A percentile compares a stretch with the other conserved stretches of the same genome.
phyloP scores from a whole-genome alignment of 2,888 invertebrate species.

The Archips crataeganus region DNA sequence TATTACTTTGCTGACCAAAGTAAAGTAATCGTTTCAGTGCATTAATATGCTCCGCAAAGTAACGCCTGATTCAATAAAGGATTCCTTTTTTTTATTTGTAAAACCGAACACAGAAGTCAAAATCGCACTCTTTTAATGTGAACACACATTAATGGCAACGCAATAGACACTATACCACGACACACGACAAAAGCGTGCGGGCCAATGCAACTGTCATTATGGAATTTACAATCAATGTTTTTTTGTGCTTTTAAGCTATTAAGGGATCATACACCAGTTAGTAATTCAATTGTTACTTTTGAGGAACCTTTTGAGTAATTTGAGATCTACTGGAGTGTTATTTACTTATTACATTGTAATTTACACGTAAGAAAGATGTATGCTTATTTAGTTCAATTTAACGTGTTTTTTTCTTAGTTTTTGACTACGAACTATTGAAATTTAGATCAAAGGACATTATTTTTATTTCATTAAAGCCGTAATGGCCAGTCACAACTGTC shows the following conservation, averaged over 20 bases:
- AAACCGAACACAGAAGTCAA: too few species aligned
- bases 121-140: slow-evolving; percentile 15
- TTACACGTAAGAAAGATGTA: neutral
- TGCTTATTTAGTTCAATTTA: neutral
- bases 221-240: slow-evolving; percentile 40
- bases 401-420: too few species aligned
- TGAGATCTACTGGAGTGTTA: neutral
- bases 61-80: too few species aligned
- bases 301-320: neutral
- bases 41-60: too few species aligned
- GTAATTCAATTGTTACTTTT: slow-evolving; percentile 12
- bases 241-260: slow-evolving; percentile 25
- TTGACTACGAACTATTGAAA: neutral
- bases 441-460: neutral
- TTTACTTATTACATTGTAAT: too few species aligned
- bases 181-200: slow-evolving; percentile 31
- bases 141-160: slow-evolving; percentile 15
- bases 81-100: too few species aligned
- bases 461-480: neutral
- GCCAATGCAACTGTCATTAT: slow-evolving; percentile 36
- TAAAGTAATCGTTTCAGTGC: too few species aligned
- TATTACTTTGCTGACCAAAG: too few species aligned
- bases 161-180: slow-evolving; percentile 13
- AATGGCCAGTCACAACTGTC: slow-evolving; percentile 10
- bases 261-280: slow-evolving; percentile 28